Conservation (phyloP, 1,140 invertebrate species). For the Scylla paramamosain region DNA sequence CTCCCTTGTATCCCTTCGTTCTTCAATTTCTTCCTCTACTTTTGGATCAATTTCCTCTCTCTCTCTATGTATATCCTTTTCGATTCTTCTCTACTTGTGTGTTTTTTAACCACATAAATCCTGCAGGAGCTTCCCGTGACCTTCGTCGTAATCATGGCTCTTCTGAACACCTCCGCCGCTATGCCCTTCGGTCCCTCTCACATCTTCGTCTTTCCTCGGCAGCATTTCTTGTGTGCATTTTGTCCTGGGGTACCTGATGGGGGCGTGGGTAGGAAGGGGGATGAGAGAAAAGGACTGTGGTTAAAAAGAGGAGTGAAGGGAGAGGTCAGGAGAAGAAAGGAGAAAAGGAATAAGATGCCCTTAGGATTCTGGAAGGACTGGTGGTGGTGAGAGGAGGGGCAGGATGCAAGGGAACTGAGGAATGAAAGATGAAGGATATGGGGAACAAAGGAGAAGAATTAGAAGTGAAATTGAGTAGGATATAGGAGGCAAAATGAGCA, state of each 20-base stretch:
- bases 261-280: neutral
- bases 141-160: neutral
- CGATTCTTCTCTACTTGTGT: neutral
- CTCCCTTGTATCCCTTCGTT: neutral
- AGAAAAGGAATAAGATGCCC: neutral
- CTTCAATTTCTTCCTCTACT: slow-evolving; percentile 4
- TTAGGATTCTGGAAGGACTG: neutral
- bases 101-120: neutral
- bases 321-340: too few species aligned
- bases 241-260: neutral
- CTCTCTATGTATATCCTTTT: neutral
- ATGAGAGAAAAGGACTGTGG: neutral
- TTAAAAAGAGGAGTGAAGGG: too few species aligned
- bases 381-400: neutral
- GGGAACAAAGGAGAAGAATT: too few species aligned
- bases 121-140: neutral
- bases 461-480: too few species aligned
- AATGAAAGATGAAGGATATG: too few species aligned
- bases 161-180: neutral
- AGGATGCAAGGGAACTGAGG: neutral
- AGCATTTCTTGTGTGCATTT: neutral
- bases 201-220: neutral
- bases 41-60: slow-evolving; percentile 10
- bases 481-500: too few species aligned
- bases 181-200: neutral